phyloP scores from a whole-genome alignment of 2,888 invertebrate genomes.

The Mesorhabditis belari region DNA sequence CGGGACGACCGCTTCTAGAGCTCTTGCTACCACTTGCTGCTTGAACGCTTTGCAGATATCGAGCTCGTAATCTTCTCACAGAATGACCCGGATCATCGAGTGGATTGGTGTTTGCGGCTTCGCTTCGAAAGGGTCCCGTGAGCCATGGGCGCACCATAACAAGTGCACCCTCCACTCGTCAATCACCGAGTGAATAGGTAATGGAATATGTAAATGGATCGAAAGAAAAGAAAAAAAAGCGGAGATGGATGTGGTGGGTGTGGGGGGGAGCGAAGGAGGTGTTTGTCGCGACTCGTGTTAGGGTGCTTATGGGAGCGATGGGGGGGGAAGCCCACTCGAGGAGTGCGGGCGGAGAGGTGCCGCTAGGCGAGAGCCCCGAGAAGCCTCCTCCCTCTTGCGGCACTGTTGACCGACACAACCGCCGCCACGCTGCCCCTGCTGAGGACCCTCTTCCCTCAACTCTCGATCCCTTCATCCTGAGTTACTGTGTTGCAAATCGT shows the following conservation, averaged over 20 bases:
- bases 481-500: no score
- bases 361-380: background rate
- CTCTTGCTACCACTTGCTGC: background rate
- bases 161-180: no score
- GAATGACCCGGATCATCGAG: background rate
- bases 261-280: background rate
- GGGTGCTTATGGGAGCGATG: no score
- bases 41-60: background rate
- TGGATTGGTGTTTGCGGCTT: no score
- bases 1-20: background rate
- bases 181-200: no score
- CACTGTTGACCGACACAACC: background rate
- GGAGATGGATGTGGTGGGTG: no score
- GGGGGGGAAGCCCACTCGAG: background rate
- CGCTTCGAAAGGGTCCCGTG: no score
- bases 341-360: no score
- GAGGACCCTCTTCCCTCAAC: no score
- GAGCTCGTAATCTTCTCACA: background rate
- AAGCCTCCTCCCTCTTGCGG: background rate
- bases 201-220: no score
- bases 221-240: no score
- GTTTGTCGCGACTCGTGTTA: background rate
- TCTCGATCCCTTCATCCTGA: no score
- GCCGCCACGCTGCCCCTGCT: background rate
- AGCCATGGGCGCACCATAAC: background rate